phyloP scores from a whole-genome alignment of 2,797 vertebrate species.

The Novumbra hubbsi region DNA sequence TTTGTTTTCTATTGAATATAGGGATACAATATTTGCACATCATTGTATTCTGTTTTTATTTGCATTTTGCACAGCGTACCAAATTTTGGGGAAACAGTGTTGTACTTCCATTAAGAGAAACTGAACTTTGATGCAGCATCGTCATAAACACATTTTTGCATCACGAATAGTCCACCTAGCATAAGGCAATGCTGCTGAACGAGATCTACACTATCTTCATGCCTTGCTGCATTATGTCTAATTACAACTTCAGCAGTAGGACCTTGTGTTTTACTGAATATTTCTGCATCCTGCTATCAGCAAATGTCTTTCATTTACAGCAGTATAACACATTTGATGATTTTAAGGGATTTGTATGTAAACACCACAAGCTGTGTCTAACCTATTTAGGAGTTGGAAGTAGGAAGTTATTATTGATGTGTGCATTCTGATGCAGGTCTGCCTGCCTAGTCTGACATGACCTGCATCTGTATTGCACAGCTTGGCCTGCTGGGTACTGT shows the following conservation, averaged over 20 bases:
- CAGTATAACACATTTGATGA: slow-evolving; percentile 30
- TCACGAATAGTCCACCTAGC: slow-evolving; percentile 36
- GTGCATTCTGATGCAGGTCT: slow-evolving; percentile 4
- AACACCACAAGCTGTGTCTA: slow-evolving; percentile 36
- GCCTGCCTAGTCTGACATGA: slow-evolving; percentile 12
- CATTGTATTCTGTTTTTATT: no score
- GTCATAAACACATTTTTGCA: background rate
- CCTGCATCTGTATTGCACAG: slow-evolving; percentile 34
- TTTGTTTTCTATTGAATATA: no score
- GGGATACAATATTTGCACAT: no score
- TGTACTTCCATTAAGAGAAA: slow-evolving; percentile 17
- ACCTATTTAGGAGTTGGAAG: slow-evolving; percentile 27
- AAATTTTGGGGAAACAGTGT: no score
- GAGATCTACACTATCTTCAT: slow-evolving; percentile 7
- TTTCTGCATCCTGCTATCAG: slow-evolving; percentile 1
- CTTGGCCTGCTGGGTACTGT: slow-evolving; percentile 25
- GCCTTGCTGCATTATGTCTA: slow-evolving; percentile 13
- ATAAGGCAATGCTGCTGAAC: slow-evolving; percentile 14
- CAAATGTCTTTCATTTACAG: slow-evolving; percentile 18
- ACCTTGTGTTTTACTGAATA: background rate
- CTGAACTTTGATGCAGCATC: slow-evolving; percentile 31
- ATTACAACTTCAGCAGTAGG: background rate
- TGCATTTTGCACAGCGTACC: background rate
- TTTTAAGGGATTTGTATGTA: slow-evolving; percentile 48
- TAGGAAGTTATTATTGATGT: slow-evolving; percentile 24